phyloP scores from a whole-genome alignment of 2,113 vertebrate genomes.

The Crotalus horridus region DNA sequence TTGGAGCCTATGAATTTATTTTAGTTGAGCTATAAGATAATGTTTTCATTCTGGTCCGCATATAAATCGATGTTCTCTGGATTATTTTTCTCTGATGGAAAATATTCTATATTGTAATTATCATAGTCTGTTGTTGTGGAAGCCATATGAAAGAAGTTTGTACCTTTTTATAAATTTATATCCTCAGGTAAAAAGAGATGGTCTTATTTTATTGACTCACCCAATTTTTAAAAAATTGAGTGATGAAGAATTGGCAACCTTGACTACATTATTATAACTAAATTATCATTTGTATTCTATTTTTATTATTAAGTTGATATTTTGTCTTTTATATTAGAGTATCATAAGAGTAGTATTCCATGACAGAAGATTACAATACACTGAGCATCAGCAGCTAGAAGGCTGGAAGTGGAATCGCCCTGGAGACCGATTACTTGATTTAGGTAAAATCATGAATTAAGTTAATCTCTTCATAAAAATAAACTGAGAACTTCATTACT shows the following conservation, averaged over 20 bases:
- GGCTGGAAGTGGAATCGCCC: slow-evolving; percentile 83
- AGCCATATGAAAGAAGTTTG: neutral
- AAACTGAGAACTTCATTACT: neutral
- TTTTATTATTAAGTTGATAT: neutral
- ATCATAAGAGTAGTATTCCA: slow-evolving; percentile 81
- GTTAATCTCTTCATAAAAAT: accelerated
- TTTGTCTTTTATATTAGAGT: slow-evolving; percentile 62
- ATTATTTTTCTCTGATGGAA: neutral
- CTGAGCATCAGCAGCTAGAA: slow-evolving; percentile 79
- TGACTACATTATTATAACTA: neutral
- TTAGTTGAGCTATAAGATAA: neutral
- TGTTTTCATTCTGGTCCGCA: neutral
- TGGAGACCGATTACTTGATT: slow-evolving; percentile 76
- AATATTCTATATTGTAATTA: neutral
- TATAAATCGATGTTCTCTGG: neutral
- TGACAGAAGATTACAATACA: slow-evolving; percentile 77
- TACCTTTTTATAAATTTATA: neutral
- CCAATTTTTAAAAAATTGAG: neutral
- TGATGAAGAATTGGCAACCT: neutral
- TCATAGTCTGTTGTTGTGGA: neutral
- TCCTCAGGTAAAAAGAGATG: neutral
- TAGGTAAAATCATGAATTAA: slow-evolving; percentile 62
- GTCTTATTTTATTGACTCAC: neutral
- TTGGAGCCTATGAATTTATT: neutral
- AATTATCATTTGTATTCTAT: neutral